Conservation (phyloP, 2,888 invertebrate genomes). For the Perizoma flavofasciatum region DNA sequence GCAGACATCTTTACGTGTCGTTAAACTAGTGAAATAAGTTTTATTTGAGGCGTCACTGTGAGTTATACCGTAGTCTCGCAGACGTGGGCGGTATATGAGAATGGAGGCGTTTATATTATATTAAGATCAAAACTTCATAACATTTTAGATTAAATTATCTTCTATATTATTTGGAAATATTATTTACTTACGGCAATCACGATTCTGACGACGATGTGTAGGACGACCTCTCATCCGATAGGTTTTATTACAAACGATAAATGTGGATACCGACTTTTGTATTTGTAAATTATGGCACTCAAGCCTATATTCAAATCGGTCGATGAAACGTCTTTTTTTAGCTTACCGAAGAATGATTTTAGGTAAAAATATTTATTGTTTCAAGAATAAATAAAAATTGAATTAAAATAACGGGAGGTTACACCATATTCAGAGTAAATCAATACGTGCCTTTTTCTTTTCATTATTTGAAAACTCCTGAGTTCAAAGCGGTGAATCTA, state of each 20-base stretch:
- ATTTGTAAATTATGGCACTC: too few relatives aligned
- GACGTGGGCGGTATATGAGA: conserved; percentile 31
- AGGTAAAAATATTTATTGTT: too few relatives aligned
- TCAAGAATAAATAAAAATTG: too few relatives aligned
- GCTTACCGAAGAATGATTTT: too few relatives aligned
- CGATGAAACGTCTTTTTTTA: too few relatives aligned
- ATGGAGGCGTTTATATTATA: conserved; percentile 12
- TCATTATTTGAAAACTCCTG: conserved; percentile 10
- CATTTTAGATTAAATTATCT: conserved; percentile 3
- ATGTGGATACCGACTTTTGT: too few relatives aligned
- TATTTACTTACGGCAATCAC: too few relatives aligned
- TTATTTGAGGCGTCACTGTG: conserved; percentile 36
- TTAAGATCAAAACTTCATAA: conserved; percentile 2
- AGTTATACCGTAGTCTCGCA: conserved; percentile 29
- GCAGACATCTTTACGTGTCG: conserved; percentile 22
- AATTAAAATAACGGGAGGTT: too few relatives aligned
- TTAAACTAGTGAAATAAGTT: conserved; percentile 35
- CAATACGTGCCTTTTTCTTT: conserved; percentile 12
- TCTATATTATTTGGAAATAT: background rate
- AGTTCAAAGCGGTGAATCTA: conserved; percentile 13
- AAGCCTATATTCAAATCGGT: too few relatives aligned
- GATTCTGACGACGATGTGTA: too few relatives aligned
- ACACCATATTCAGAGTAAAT: background rate
- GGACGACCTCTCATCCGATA: too few relatives aligned
- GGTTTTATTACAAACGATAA: too few relatives aligned